Evolutionary conservation across 2,797 vertebrate genomes (phyloP).

Genomic region (Acanthopagrus latus): DNA sequence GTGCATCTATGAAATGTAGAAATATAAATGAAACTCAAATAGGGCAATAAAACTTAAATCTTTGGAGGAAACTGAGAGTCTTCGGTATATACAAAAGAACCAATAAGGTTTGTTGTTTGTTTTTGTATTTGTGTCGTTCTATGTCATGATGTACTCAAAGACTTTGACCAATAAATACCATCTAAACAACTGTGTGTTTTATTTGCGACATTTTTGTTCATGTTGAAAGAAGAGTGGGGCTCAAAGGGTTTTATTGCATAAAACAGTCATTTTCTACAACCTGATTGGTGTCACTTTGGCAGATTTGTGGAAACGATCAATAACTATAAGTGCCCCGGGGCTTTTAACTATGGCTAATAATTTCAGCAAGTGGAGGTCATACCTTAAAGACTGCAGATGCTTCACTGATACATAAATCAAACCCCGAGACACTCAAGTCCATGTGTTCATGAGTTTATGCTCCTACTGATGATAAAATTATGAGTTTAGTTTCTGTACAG

Average conservation of each 20-base stretch:
- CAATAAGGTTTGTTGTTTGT: not conserved
- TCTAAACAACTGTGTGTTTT: slow-evolving; percentile 56
- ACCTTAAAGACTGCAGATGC: slow-evolving; percentile 47
- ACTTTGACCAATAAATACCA: slow-evolving; percentile 66
- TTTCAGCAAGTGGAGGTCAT: slow-evolving; percentile 62
- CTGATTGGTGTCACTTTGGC: slow-evolving; percentile 49
- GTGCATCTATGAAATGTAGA: not conserved
- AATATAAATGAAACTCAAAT: not conserved
- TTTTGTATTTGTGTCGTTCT: slow-evolving; percentile 1
- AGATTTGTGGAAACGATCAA: slow-evolving; percentile 73
- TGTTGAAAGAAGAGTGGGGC: slow-evolving; percentile 22
- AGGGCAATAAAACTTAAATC: not conserved
- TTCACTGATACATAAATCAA: slow-evolving; percentile 66
- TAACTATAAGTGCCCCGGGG: slow-evolving; percentile 72
- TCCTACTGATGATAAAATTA: slow-evolving; percentile 41
- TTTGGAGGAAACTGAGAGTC: not conserved
- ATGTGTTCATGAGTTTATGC: slow-evolving; percentile 26
- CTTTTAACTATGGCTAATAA: slow-evolving; percentile 70
- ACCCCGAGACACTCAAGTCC: slow-evolving; percentile 29
- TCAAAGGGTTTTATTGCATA: slow-evolving; percentile 30
- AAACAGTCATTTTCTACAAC: slow-evolving; percentile 50
- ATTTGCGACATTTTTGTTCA: not conserved
- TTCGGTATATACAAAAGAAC: not conserved
- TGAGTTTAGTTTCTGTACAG: slow-evolving; percentile 10
- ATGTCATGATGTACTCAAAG: slow-evolving; percentile 8